Evolutionary conservation across 2,113 vertebrate species (phyloP), one percentile per base, ranked within the genome.

Genomic region (Corvus cornix): DNA sequence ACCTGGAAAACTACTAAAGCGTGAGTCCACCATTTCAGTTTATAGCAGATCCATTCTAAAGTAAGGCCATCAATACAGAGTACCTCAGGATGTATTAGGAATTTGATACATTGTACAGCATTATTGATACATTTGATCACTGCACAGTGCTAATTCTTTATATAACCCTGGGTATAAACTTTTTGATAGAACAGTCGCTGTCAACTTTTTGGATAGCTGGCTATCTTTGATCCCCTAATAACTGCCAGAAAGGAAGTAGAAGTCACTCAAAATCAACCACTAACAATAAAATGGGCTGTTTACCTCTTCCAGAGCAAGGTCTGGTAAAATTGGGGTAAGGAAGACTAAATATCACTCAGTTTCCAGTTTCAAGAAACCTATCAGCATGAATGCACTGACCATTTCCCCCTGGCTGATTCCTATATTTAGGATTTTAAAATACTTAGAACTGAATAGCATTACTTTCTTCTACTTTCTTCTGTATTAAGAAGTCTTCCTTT

Each of bases 31-130:
- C 16, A 78, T 67, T 84, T 78, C 41, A 9, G 15, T 56, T 74
- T 67, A 58, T 3, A 85, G 35, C 41, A 78, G 14, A 58, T 43
- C 13, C 10, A 18, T 43, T 79, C 51, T 66, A 23, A 77, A 59
- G 23, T 16, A 31, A 86, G 30, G 13, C 5, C 24, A 43, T 49
- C 44, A 83, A 55, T 26, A 82, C 2, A 41, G 31, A 68, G 8
- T 21, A 76, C 7, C 6, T 80, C 33, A 62, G 11, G 35, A 60
- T 24, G 41, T 28, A 26, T 28, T 39, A 23, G 16, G 46, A 93
- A 72, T 68, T 66, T 48, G 15, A 56, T 18, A 68, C 0, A 0
- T 6, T n/a, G 28, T 28, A 19, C 7, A 48, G 8, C 14, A 9
- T n/a, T 56, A 64, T 23, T 28, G 23, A 56, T 27, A n/a, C 5